Evolutionary conservation across 2,113 vertebrate genomes (phyloP), one percentile per base, ranked within the genome.

Genomic region (Pelobates fuscus): DNA sequence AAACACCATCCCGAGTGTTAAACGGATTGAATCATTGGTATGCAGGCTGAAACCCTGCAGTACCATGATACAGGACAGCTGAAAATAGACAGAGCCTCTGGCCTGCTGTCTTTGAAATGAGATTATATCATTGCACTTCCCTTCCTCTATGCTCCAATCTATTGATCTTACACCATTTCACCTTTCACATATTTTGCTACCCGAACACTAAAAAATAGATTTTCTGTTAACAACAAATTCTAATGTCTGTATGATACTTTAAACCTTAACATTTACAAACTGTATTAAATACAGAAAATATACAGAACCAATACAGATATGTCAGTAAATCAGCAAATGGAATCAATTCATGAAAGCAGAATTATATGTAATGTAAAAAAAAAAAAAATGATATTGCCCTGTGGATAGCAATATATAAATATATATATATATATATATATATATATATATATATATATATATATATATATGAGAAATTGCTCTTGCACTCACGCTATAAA

Each of bases 21-120:
- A 77, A 67, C 26, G 61, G 73, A 77, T 77, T 77, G 26, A 67
- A 52, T 68, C 73, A 67, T 68, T 67, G 41, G 41, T 46, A 77
- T 77, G 73, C 61, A 49, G 55, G 37, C 73, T 37, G 73, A 68
- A 68, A 68, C 63, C 26, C 65, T 37, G 64, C 37, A 37, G 57
- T 58, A 18, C 29, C 63, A 68, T 61, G 55, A 67, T 61, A 25
- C 21, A 67, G 57, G 41, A 12, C 25, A 61, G 37, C 64, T 77
- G 54, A 68, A 77, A 61, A 77, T 61, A 77, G 44, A 54, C 63
- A 27, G 29, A 49, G n/a, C 23, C 29, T 61, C 43, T 66, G 4
- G 54, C 54, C 26, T 68, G 21, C 25, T 61, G 49, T 60, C 54
- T 77, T 61, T 77, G 37, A 46, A 68, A 61, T 44, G 37, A 43